Conservation (phyloP, 2,888 invertebrate species). For the Limnephilus marmoratus region DNA sequence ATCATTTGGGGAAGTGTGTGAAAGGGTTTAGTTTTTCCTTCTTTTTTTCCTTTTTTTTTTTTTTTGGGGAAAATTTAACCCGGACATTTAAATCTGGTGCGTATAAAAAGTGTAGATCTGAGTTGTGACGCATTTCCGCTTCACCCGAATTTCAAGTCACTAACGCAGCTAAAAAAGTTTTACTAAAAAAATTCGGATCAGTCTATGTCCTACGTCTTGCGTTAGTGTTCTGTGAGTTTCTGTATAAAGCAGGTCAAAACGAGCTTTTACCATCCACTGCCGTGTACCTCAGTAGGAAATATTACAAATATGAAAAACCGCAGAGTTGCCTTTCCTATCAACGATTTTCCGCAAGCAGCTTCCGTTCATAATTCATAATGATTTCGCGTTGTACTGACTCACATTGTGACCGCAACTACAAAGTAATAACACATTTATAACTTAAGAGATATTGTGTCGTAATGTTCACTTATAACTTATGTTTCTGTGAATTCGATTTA, state of each 20-base stretch:
- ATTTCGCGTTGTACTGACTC: neutral
- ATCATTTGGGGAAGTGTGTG: too few species aligned
- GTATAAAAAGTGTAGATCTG: too few species aligned
- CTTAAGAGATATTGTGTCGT: neutral
- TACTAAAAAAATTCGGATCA: too few species aligned
- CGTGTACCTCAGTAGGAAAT: conserved; percentile 39
- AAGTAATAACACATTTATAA: conserved; percentile 14
- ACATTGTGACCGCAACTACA: neutral
- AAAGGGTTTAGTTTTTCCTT: too few species aligned
- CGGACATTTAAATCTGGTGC: too few species aligned
- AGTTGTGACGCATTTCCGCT: too few species aligned
- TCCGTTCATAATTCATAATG: conserved; percentile 7
- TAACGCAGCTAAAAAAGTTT: too few species aligned
- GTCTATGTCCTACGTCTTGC: neutral
- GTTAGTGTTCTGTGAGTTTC: neutral
- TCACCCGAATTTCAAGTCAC: too few species aligned
- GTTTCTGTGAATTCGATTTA: neutral
- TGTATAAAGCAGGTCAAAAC: neutral
- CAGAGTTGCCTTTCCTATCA: neutral
- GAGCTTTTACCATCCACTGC: neutral
- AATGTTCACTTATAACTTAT: neutral
- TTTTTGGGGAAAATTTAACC: too few species aligned
- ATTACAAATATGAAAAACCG: conserved; percentile 42
- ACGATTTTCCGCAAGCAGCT: conserved; percentile 12
- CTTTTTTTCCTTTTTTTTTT: too few species aligned